Conservation (phyloP, 2,113 vertebrate genomes). For the Romanogobio albipinnatus region DNA sequence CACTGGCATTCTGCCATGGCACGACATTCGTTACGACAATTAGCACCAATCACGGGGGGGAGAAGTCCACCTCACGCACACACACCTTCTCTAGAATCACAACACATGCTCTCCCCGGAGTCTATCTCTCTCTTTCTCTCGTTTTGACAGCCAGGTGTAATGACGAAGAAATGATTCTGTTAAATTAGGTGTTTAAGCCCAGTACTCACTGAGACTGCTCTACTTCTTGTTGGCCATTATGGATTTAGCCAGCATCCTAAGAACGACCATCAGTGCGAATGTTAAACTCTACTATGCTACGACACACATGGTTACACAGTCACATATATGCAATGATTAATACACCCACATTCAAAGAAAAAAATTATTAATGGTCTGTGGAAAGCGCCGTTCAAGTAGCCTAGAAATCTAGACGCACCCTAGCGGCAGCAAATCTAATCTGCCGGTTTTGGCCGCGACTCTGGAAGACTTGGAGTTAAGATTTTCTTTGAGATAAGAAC, state of each 20-base stretch:
- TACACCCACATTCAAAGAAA: neutral
- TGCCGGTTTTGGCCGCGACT: no score
- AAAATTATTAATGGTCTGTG: neutral
- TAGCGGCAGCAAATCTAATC: no score
- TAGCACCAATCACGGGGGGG: constrained; percentile 64
- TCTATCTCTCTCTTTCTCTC: constrained; percentile 56
- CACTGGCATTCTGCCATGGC: constrained; percentile 68
- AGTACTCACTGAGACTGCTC: constrained; percentile 21
- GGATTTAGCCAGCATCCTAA: neutral
- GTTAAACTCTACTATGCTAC: neutral
- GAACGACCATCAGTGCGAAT: neutral
- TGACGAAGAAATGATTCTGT: constrained; percentile 59
- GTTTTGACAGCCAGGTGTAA: constrained; percentile 61
- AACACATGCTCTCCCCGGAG: constrained; percentile 43
- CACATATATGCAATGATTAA: neutral
- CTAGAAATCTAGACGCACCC: no score
- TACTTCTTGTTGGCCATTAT: constrained; percentile 4
- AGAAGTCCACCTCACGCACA: constrained; percentile 55
- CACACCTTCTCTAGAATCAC: constrained; percentile 16
- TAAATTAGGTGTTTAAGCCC: constrained; percentile 50
- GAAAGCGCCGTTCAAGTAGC: neutral
- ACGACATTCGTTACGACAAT: constrained; percentile 72
- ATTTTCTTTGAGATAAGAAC: no score
- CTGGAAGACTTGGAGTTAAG: no score
- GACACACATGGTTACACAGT: neutral